phyloP scores from a whole-genome alignment of 1,140 invertebrate genomes.

The Hylyphantes graminicola region DNA sequence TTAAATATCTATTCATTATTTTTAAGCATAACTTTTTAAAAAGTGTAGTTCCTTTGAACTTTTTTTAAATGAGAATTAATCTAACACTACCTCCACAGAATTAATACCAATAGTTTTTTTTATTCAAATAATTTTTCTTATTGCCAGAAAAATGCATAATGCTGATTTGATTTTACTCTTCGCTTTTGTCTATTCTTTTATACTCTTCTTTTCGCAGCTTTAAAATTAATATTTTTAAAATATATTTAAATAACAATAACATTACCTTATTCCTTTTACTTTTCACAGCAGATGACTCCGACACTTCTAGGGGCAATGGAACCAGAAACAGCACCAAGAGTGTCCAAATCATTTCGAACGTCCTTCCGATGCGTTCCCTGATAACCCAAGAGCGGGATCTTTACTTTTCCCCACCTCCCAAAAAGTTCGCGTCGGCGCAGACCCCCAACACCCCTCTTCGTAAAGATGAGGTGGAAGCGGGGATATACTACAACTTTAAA shows the following conservation, averaged over 20 bases:
- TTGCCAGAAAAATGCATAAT: background rate
- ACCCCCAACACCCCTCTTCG: background rate
- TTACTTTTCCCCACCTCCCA: constrained; percentile 2
- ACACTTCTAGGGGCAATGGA: background rate
- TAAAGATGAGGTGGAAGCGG: too few species aligned
- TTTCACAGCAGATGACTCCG: constrained; percentile 21
- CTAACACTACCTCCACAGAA: too few species aligned
- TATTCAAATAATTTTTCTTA: background rate
- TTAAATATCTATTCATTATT: too few species aligned
- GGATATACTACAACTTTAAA: too few species aligned
- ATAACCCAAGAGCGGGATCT: background rate
- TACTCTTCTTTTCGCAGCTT: too few species aligned
- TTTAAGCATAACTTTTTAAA: too few species aligned
- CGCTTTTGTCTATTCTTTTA: too few species aligned
- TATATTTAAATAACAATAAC: background rate
- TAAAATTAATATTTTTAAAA: too few species aligned
- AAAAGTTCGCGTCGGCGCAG: constrained; percentile 50
- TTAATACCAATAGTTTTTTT: background rate
- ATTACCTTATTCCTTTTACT: constrained; percentile 21
- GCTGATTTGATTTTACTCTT: too few species aligned
- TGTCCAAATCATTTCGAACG: constrained; percentile 46
- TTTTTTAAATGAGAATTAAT: too few species aligned
- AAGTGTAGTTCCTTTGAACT: too few species aligned
- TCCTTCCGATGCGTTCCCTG: constrained; percentile 24
- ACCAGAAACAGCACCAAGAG: constrained; percentile 11